Evolutionary conservation across 1,140 invertebrate genomes (phyloP), one percentile per base, ranked within the genome.

Genomic region (Hylaeus anthracinus): DNA sequence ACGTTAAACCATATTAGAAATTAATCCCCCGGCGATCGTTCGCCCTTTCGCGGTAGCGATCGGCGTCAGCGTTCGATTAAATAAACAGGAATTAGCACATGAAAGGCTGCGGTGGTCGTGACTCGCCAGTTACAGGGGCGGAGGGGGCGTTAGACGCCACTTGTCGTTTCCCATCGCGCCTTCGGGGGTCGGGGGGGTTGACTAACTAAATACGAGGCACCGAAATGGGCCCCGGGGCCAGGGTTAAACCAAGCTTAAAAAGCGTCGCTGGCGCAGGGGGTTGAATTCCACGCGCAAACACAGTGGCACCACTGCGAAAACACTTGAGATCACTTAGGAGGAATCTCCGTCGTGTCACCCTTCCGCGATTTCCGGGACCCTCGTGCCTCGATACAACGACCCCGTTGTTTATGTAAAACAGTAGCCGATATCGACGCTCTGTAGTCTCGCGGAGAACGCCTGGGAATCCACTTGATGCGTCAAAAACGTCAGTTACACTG

Each of bases 131-230:
- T 3, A 39, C 3, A 45, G 53, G 39, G 3, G 10, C 10, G 41
- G 26, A 14, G 5, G 37, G 41, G 64, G 55, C 43, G 43, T 70
- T 56, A 70, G 15, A 76, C 63, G 89, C 88, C 93, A 93, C 92
- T 93, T 93, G 92, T 91, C 90, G 89, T 91, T 93, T 93, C 92
- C 90, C 92, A 92, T 90, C 88, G 90, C 89, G 91, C 90, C 92
- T 92, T 88, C 88, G 90, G 92, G 92, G 88, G 88, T n/a, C 12
- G 90, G 90, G 88, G 90, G 90, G 26, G 90, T 92, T 92, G 92
- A 92, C 92, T 93, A 92, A 92, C 93, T 92, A 93, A 93, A 93
- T 93, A 93, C 88, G 84, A 91, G 92, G 51, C 91, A 92, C 92
- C 86, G 55, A 91, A 91, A 91, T 83, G 91, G 79, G 91, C 83